Evolutionary conservation across 1,140 invertebrate species (phyloP), one percentile per base, ranked within the genome.

Genomic region (Dinoponera quadriceps): DNA sequence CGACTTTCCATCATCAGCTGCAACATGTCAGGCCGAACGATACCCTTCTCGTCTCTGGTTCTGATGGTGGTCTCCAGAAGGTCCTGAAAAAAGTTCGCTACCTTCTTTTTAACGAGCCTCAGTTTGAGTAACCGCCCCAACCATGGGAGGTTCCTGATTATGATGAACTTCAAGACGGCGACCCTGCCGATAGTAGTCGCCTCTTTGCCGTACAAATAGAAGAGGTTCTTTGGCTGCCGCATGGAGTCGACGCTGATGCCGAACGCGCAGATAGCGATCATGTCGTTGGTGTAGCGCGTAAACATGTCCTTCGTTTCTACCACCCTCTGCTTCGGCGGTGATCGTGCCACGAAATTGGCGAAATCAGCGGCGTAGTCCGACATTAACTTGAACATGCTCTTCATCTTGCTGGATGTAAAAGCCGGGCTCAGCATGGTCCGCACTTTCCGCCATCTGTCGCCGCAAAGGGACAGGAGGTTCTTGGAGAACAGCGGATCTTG

Each of bases 271-370:
- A 93, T 94, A 0, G 95, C 95, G 44, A 96, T 95, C 1, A 96
- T 95, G 87, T 96, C 96, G 57, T 95, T 96, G 0, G 95, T 94
- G 78, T 95, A 96, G 2, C 95, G 93, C 0, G 95, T 93, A 29
- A 87, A 82, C 1, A 72, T 22, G 20, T 87, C 83, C 7, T 60
- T 87, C 69, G 82, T 71, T 25, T 87, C 85, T 13, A 82, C 65
- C 0, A 44, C 3, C 1, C 14, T 54, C 7, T 82, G 25, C 0
- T 72, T 71, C 0, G 49, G 5, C 0, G 75, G n/a, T n/a, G n/a
- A n/a, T n/a, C n/a, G n/a, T n/a, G n/a, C n/a, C n/a, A n/a, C n/a
- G n/a, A n/a, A n/a, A n/a, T n/a, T n/a, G n/a, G n/a, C n/a, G n/a
- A n/a, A n/a, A n/a, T n/a, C n/a, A n/a, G n/a, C n/a, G n/a, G 5